Base-by-base conservation (phyloP, 2,113 vertebrate genomes). In the Notarius quadriscutis region DNA sequence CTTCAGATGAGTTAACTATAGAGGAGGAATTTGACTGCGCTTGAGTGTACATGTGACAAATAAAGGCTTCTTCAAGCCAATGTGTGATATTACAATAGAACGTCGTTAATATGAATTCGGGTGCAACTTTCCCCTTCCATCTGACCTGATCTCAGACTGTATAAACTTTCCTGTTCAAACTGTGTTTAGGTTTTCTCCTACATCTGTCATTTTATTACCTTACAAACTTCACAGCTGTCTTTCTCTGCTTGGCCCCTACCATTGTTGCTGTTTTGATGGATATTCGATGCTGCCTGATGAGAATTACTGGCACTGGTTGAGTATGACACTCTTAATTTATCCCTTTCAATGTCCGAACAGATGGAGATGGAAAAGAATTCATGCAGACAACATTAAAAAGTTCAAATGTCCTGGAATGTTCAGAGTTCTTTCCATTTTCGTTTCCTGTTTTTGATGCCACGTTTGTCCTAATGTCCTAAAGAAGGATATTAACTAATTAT, bases 281-380 rank as follows among this genome's bases (percentile, higher is more conserved):
- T 53, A 34, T 75, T 72, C 55, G 1, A 51, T 77, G 12, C 53
- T 60, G 48, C 53, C 69, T 65, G 34, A 15, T 18, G 11, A 41
- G 18, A 72, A 77, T 41, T 71, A 53, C 14, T 25, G 27, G 67
- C n/a, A 75, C n/a, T 69, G 57, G 57, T 81, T 51, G 51, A 60
- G 53, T 65, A 87, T 67, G 86, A 62, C 60, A 85, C n/a, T 30
- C 48, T 85, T 60, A 27, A 69, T 67, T 83, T 81, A 65, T 72
- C 63, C 72, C 50, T 20, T 27, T 84, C 18, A 90, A 88, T 41
- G 53, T 57, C 63, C 2, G 72, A 82, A 58, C 79, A 85, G 71
- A 83, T 85, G 69, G 78, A 63, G 67, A 82, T 51, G 69, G 83
- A 77, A 27, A 82, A 77, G 10, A 57, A 60, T 87, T 87, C 72